Percentiles rank a stretch among this genome's conserved stretches.
These are phyloP conservation scores for Martes martes DNA, from an alignment of 2,113 vertebrate genomes.

Conservation along the genomic window DNA sequence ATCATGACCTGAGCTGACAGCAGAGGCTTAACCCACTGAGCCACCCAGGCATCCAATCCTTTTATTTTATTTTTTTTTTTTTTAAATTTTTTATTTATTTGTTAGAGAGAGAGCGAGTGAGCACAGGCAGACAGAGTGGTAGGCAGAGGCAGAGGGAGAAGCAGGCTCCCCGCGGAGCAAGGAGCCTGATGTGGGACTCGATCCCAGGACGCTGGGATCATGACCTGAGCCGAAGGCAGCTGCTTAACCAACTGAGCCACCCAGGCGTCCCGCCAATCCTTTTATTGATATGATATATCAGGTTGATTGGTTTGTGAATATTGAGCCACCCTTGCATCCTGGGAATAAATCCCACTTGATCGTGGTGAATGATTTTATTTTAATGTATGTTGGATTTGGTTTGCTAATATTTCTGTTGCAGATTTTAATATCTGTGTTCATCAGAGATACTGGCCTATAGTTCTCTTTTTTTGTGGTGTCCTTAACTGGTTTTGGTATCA, in stretches of 20 bases:
- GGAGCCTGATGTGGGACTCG: too few species aligned
- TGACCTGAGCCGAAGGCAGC: too few species aligned
- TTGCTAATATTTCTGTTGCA: background rate
- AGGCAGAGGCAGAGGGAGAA: too few species aligned
- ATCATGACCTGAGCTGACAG: too few species aligned
- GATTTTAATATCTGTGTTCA: background rate
- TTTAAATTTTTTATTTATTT: too few species aligned
- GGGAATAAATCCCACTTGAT: background rate
- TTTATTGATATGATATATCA: background rate
- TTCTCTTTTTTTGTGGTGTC: background rate
- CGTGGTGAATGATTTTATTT: background rate
- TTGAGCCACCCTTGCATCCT: background rate
- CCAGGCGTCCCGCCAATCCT: background rate
- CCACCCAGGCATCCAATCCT: background rate
- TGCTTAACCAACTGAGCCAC: too few species aligned
- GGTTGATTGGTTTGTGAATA: background rate
- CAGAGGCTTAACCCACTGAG: too few species aligned
- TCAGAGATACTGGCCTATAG: background rate
- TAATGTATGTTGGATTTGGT: background rate
- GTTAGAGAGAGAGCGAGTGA: too few species aligned
- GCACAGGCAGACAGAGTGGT: too few species aligned
- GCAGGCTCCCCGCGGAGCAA: too few species aligned
- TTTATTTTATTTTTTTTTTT: too few species aligned
- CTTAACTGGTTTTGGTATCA: background rate
- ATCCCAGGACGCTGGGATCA: too few species aligned